Evolutionary conservation across 1,140 invertebrate genomes (phyloP), one percentile per base, ranked within the genome.

Genomic region (Drosophila nebulosa): DNA sequence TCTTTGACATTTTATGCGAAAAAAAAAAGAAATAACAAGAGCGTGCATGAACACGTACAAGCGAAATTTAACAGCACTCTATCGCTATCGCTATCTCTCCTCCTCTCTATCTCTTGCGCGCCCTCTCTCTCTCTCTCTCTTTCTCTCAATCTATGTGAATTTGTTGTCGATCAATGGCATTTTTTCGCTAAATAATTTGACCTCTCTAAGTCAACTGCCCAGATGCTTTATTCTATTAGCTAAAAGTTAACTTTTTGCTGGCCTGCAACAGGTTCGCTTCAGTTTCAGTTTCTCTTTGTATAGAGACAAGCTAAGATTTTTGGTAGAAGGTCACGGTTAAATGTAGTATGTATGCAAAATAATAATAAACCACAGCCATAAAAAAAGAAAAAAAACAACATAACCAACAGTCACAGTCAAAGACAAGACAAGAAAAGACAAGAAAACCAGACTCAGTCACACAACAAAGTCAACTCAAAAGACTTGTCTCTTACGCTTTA

Each of bases 141-240:
- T 7, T 50, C 64, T 64, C 63, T 51, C 27, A 59, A 27, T 79
- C 65, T 78, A 56, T 74, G 80, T 69, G 68, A 84, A 84, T 86
- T 75, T 59, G 78, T 18, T 46, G 39, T 21, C 81, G 69, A 88
- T 88, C 83, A 81, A 88, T 86, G 78, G 78, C 83, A 80, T 70
- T 69, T 64, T 51, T 63, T 66, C 75, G 83, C 83, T 88, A 88
- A 88, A 88, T 89, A 88, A 83, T 83, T 61, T 88, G 83, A 88
- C 83, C 83, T 89, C 84, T 83, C 65, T 56, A 30, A 74, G 74
- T 80, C 78, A 76, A 63, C 83, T 46, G 16, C 7, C 39, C 39
- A 46, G 39, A 46, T 71, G 74, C 69, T 78, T 78, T 59, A 89
- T 83, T 88, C 83, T 88, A 83, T 83, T 83, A 83, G 78, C 71